phyloP scores from a whole-genome alignment of 1,140 invertebrate species.

The Argopecten irradians region DNA sequence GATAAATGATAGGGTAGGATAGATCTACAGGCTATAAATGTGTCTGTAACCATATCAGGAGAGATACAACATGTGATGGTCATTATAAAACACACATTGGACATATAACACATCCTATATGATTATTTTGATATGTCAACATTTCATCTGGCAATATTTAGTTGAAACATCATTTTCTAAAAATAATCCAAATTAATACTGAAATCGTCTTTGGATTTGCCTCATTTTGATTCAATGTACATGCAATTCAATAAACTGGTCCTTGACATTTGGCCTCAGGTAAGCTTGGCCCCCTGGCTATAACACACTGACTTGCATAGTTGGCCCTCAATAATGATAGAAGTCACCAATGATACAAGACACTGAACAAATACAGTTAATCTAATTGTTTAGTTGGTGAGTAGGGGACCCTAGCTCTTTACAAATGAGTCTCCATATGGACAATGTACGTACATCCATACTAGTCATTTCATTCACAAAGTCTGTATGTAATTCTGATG shows the following conservation, averaged over 20 bases:
- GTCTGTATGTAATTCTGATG: no score
- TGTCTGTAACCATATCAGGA: not conserved
- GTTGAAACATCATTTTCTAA: not conserved
- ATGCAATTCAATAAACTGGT: no score
- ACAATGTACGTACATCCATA: no score
- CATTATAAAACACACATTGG: not conserved
- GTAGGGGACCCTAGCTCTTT: no score
- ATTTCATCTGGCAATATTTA: not conserved
- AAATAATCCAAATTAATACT: not conserved
- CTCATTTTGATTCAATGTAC: constrained; percentile 1
- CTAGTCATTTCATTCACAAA: no score
- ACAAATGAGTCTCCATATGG: no score
- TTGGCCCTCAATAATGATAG: no score
- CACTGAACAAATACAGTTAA: no score
- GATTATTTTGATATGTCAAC: not conserved
- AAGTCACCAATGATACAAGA: no score
- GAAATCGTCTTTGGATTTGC: not conserved
- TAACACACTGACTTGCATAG: not conserved
- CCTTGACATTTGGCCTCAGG: no score
- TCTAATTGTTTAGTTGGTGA: no score
- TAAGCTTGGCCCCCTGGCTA: no score
- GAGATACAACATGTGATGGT: not conserved
- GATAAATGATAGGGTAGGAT: not conserved
- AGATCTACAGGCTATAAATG: not conserved
- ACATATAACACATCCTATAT: not conserved